Evolutionary conservation across 2,113 vertebrate species (phyloP), one percentile per base, ranked within the genome.

Genomic region (Macquaria australasica): DNA sequence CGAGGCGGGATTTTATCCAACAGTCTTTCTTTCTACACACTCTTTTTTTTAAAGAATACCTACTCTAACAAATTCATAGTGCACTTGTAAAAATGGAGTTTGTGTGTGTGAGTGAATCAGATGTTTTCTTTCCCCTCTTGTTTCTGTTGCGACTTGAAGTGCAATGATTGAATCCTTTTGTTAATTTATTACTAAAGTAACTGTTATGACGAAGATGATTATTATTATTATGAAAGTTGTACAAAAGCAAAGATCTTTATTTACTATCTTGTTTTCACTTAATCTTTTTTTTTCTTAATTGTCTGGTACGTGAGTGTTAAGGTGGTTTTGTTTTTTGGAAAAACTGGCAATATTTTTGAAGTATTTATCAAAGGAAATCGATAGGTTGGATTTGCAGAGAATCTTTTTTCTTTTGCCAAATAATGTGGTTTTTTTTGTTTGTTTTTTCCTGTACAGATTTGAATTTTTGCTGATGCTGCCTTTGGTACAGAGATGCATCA

Each of bases 291-390:
- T 94, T 20, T 77, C 91, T 88, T 75, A 78, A 84, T 81, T 53
- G 84, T 94, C 45, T 76, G 91, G 83, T 92, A 83, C 74, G 73
- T 91, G 84, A 63, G 77, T 88, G 83, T 93, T 45, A 28, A 78
- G 85, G 63, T 84, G 75, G 76, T 87, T 89, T 85, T 87, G 60
- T 62, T 63, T 89, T 83, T 81, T 67, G 55, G 64, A 77, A 74
- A 92, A 89, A 92, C 60, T 73, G 92, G 94, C 93, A 95, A 94
- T 96, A 95, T 95, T 95, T 95, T 93, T 92, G 75, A 93, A 90
- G 71, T 95, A 80, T 92, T 93, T 91, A 87, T 89, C 79, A 73
- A 86, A 74, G 73, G 64, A 83, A 80, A 66, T 62, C 23, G 14
- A 56, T 73, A 20, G 84, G 82, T 77, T 67, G 83, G 78, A 87